Percentiles rank a stretch among this genome's conserved stretches.
Evolutionary conservation across 2,888 invertebrate species (phyloP).

Genomic region (Phengaris arion): DNA sequence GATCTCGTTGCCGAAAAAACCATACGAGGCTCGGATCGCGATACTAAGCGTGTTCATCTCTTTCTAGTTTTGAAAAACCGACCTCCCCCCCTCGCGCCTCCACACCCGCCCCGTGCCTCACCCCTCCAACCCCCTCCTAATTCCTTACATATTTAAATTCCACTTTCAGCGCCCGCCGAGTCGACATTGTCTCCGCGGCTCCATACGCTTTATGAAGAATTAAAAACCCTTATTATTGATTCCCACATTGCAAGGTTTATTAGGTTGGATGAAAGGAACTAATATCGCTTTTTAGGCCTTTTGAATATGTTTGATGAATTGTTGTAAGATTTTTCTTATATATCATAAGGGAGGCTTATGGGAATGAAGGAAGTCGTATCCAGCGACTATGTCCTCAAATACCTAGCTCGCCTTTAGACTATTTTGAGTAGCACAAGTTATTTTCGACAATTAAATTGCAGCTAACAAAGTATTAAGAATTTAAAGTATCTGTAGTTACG

Average conservation of each 20-base stretch:
- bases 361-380: too few species aligned
- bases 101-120: constrained; percentile 30
- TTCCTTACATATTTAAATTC: constrained; percentile 80
- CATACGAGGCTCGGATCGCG: constrained; percentile 64
- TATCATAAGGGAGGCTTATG: too few species aligned
- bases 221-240: constrained; percentile 26
- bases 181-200: constrained; percentile 74
- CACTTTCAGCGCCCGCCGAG: constrained; percentile 69
- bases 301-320: too few species aligned
- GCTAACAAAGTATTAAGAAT: too few species aligned
- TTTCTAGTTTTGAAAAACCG: constrained; percentile 79
- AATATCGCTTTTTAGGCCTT: background rate
- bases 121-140: constrained; percentile 62
- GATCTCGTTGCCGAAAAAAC: constrained; percentile 39
- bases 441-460: too few species aligned
- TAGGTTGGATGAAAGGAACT: background rate
- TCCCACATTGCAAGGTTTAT: constrained; percentile 9
- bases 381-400: too few species aligned
- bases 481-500: too few species aligned
- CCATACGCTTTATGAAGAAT: constrained; percentile 58
- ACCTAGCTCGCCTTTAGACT: too few species aligned
- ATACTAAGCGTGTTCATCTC: constrained; percentile 79
- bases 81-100: constrained; percentile 43
- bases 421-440: too few species aligned
- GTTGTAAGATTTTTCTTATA: too few species aligned